Base-by-base conservation (phyloP, 2,113 vertebrate genomes). In the Rhineura floridana region DNA sequence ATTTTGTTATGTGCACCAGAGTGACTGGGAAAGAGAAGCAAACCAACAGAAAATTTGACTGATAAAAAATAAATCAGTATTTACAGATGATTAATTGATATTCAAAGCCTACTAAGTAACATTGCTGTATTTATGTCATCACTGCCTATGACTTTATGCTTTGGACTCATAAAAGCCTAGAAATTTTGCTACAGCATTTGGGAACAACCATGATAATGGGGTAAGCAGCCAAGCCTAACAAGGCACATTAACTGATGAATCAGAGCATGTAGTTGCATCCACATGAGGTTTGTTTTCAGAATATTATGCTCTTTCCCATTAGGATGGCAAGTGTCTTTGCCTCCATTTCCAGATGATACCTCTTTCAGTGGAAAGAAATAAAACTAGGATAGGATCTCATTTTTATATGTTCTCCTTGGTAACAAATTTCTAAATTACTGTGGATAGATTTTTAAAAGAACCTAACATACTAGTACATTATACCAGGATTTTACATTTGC, bases 221-320 rank as follows among this genome's bases (percentile, higher is more conserved):
- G 78, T 78, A 46, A 1, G 91, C 88, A 94, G 90, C 48, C 84
- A 88, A 89, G 69, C 83, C 87, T 36, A 86, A 93, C 76, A 1
- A 39, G 30, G 83, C 46, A 67, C 88, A 70, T 75, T 84, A 94
- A 85, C 44, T 50, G 90, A 73, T 82, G 81, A 93, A 86, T 87
- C 94, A 88, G 86, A 91, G 30, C 39, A 2, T 55, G 78, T 0
- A 17, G n/a, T 10, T 42, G 3, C 0, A 0, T 42, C 3, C 67
- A 87, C 42, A 23, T 5, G 46, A 91, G 78, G 69, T 17, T 89
- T 90, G 76, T 89, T 86, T 83, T 91, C 76, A 39, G 87, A 88
- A 87, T 42, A 84, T 6, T 80, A 83, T 50, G 93, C 93, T 91
- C 82, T 86, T 92, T 86, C 80, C 84, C 62, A 2, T 15, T 80